Percentiles rank a stretch among this genome's conserved stretches.
Conservation (phyloP, 2,113 vertebrate species). For the Odontesthes bonariensis region DNA sequence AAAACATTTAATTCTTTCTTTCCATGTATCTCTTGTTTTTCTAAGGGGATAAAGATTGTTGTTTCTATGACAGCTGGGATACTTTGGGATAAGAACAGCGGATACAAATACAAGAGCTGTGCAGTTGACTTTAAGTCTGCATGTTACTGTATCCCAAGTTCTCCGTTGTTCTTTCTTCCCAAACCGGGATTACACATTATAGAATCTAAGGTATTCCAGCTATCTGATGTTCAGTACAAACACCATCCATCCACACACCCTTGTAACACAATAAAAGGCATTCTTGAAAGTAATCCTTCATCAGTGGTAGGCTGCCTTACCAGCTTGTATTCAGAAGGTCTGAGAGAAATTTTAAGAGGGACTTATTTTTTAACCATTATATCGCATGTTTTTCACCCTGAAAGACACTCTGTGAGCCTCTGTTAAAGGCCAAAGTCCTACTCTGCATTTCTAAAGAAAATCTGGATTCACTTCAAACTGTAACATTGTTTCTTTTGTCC, state of each 20-base stretch:
- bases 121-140: not conserved
- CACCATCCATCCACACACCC: too few species aligned
- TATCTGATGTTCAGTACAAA: too few species aligned
- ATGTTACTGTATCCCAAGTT: not conserved
- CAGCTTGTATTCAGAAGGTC: too few species aligned
- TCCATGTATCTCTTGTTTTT: not conserved
- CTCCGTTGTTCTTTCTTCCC: not conserved
- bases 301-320: too few species aligned
- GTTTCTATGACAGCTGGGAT: conserved; percentile 18
- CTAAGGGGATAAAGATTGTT: too few species aligned
- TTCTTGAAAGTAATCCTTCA: not conserved
- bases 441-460: not conserved
- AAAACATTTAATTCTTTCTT: conserved; percentile 25
- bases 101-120: conserved; percentile 31
- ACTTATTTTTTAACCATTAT: too few species aligned
- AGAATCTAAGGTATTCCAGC: not conserved
- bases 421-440: too few species aligned
- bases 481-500: not conserved
- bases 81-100: conserved; percentile 25
- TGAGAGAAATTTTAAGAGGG: too few species aligned
- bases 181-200: not conserved
- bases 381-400: too few species aligned
- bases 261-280: not conserved
- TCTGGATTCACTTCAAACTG: not conserved
- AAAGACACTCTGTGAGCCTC: too few species aligned